A percentile compares a stretch with the other conserved stretches of the same genome.
Conservation (phyloP, 1,140 invertebrate species). For the Aphaenogaster floridana region DNA sequence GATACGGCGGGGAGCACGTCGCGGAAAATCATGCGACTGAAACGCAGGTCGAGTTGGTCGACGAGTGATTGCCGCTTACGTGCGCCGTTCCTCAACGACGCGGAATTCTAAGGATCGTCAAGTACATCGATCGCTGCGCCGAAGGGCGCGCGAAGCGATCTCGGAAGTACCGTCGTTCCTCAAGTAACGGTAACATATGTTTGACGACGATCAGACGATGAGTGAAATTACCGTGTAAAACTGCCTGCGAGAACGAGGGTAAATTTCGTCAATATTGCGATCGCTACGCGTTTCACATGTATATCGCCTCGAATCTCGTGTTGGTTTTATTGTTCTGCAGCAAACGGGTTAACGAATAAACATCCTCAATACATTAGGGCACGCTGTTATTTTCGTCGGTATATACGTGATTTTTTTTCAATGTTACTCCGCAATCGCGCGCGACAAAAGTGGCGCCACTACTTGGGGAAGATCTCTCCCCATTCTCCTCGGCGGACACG, state of each 20-base stretch:
- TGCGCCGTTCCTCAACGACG: constrained; percentile 46
- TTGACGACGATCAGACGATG: neutral
- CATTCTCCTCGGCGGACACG: constrained; percentile 34
- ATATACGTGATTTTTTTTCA: neutral
- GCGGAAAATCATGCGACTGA: constrained; percentile 81
- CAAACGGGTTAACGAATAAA: neutral
- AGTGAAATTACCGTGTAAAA: neutral
- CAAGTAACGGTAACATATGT: neutral
- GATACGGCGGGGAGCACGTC: constrained; percentile 38
- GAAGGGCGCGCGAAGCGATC: constrained; percentile 1
- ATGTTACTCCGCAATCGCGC: constrained; percentile 11
- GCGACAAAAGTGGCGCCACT: constrained; percentile 53
- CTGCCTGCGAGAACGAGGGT: too few species aligned
- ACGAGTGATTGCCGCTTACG: constrained; percentile 76
- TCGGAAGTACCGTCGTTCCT: neutral
- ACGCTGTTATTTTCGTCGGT: neutral
- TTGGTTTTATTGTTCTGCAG: neutral
- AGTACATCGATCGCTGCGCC: constrained; percentile 50
- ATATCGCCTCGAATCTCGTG: neutral
- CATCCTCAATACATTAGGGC: neutral
- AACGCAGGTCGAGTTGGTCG: constrained; percentile 79
- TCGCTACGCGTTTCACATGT: neutral
- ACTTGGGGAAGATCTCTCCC: constrained; percentile 51
- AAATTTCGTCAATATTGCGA: neutral
- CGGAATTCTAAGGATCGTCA: constrained; percentile 48